These are phyloP conservation scores for Micronycteris hirsuta DNA, from an alignment of 2,113 vertebrate genomes.

Conservation along the genomic window DNA sequence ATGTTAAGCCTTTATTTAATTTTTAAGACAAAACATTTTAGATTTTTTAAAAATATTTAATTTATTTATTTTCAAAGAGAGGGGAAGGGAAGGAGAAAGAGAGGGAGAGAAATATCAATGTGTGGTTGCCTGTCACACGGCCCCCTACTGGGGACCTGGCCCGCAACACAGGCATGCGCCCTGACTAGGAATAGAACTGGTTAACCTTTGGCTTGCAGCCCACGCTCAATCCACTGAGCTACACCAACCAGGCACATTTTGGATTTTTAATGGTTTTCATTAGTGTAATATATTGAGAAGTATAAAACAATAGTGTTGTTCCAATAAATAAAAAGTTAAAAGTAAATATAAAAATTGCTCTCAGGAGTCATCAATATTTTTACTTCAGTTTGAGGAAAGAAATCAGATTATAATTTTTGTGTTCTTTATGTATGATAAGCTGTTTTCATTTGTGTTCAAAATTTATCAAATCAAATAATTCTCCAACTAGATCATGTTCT, in stretches of 20 bases:
- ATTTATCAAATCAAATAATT: not conserved
- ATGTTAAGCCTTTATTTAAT: not conserved
- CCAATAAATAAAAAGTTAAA: not conserved
- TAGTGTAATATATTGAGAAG: not conserved
- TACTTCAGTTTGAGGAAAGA: not conserved
- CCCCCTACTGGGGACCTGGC: too few species aligned
- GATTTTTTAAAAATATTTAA: too few species aligned
- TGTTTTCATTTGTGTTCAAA: not conserved
- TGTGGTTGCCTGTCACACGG: too few species aligned
- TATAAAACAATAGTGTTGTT: not conserved
- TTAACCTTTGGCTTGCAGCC: too few species aligned
- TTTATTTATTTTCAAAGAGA: too few species aligned
- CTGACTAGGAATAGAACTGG: too few species aligned
- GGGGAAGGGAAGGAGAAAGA: too few species aligned
- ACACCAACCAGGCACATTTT: too few species aligned
- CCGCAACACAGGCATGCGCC: too few species aligned
- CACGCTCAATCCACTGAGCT: too few species aligned
- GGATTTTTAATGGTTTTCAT: not conserved
- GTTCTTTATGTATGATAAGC: not conserved
- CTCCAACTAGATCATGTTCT: not conserved
- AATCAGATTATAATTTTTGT: not conserved
- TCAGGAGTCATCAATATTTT: too few species aligned
- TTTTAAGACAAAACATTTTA: not conserved
- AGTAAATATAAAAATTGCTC: not conserved
- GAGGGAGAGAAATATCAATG: too few species aligned